Evolutionary conservation across 2,888 invertebrate species (phyloP).

Genomic region (Thereva unica): DNA sequence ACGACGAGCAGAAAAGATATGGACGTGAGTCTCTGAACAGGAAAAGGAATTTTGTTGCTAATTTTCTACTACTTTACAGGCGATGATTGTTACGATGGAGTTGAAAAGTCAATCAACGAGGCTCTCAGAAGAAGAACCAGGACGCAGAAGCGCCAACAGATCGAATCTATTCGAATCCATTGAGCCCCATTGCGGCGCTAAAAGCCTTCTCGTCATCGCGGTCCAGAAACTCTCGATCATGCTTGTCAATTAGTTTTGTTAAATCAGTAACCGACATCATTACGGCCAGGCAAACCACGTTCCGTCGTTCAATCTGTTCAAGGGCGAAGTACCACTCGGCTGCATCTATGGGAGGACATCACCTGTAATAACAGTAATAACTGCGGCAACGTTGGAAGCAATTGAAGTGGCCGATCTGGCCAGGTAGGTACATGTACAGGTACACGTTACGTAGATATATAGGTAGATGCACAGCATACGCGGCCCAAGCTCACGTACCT

Average conservation of each 20-base stretch:
- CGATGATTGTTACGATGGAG: background rate
- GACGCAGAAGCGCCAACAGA: background rate
- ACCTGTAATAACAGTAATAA: slow-evolving; percentile 32
- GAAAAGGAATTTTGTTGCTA: too few species aligned
- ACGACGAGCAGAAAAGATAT: too few species aligned
- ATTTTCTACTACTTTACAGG: too few species aligned
- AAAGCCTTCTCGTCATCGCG: background rate
- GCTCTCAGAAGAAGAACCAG: background rate
- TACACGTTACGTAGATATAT: background rate
- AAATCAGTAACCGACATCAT: slow-evolving; percentile 37
- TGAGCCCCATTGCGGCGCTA: slow-evolving; percentile 8
- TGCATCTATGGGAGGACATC: slow-evolving; percentile 18
- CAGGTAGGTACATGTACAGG: slow-evolving; percentile 2
- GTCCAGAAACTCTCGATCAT: slow-evolving; percentile 21
- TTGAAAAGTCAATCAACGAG: background rate
- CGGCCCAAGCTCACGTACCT: slow-evolving; percentile 22
- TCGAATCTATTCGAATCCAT: slow-evolving; percentile 1
- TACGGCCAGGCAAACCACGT: slow-evolving; percentile 10
- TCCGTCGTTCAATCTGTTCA: slow-evolving; percentile 1
- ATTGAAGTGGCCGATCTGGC: slow-evolving; percentile 17
- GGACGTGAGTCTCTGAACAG: too few species aligned
- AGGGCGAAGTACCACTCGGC: slow-evolving; percentile 6
- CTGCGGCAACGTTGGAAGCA: slow-evolving; percentile 11
- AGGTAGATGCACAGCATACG: background rate
- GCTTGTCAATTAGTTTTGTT: slow-evolving; percentile 41